Percentiles rank a stretch among this genome's conserved stretches.
Conservation (phyloP, 2,888 invertebrate genomes). For the Apocheima hispidaria region DNA sequence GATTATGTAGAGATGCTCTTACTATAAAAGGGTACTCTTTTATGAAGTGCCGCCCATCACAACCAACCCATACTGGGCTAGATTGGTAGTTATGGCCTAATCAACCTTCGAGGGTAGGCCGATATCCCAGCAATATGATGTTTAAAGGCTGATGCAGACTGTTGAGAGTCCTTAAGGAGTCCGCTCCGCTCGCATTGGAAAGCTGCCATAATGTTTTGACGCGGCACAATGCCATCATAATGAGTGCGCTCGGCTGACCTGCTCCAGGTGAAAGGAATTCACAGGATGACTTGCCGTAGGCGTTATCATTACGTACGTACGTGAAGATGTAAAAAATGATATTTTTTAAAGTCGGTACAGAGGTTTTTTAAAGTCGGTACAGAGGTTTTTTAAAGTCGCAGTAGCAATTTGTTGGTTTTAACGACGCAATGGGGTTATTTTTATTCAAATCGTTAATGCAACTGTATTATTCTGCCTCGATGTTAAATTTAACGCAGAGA, state of each 20-base stretch:
- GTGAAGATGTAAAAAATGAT: conserved; percentile 44
- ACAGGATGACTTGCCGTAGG: conserved; percentile 59
- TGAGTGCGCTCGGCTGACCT: conserved; percentile 46
- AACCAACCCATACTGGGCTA: too few species aligned
- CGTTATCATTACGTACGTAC: conserved; percentile 56
- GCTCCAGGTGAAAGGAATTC: conserved; percentile 52
- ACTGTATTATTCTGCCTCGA: conserved; percentile 38
- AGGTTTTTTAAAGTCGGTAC: conserved; percentile 46
- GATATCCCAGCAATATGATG: too few species aligned
- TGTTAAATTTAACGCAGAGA: conserved; percentile 13
- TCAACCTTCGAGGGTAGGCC: too few species aligned
- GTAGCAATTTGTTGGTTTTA: conserved; percentile 55
- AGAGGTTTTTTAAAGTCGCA: conserved; percentile 43
- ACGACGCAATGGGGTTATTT: conserved; percentile 58
- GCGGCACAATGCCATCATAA: conserved; percentile 51
- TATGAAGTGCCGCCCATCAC: too few species aligned
- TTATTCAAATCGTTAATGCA: conserved; percentile 54
- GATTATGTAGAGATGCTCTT: too few species aligned
- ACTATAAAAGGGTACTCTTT: too few species aligned
- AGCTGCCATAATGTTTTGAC: conserved; percentile 54
- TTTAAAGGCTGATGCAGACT: too few species aligned
- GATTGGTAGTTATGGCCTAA: too few species aligned
- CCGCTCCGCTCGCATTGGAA: too few species aligned
- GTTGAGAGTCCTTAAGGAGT: too few species aligned
- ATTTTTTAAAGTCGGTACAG: conserved; percentile 54